Evolutionary conservation across 1,140 invertebrate species (phyloP), one percentile per base, ranked within the genome.

Genomic region (Solenopsis invicta): DNA sequence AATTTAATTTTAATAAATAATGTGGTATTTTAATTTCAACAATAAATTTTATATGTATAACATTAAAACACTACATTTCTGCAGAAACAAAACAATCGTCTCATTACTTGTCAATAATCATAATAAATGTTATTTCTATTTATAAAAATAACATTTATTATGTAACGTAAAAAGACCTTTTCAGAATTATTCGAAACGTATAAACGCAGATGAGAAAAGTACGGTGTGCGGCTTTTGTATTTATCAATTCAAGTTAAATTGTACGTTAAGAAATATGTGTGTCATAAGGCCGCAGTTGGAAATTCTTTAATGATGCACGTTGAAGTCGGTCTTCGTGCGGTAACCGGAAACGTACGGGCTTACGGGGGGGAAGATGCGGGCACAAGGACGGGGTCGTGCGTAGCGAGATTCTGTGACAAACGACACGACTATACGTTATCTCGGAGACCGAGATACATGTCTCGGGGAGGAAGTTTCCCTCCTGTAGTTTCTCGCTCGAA

Each of bases 371-470:
- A 61, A 62, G 54, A 84, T 61, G 69, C 59, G 69, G 64, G 37
- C 34, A 24, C 24, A 74, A 61, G 80, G 71, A 82, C 37, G 54
- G 18, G 52, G 67, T 45, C 80, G 52, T 82, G 80, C 80, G 69
- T 84, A 75, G 80, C 80, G 69, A 75, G 69, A 75, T 84, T 84
- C 80, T 50, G 80, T 84, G 69, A 84, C 80, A 84, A 84, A 84
- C 80, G 69, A 62, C 80, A 34, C 54, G 80, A 50, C 80, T 84
- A 75, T 84, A 84, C 56, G 80, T 84, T 84, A 84, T 84, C 80
- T 84, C 69, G 37, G 41, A 50, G 80, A 84, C 80, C 69, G 80
- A 84, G 80, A 84, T 84, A 84, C 80, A 84, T 75, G 80, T 84
- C 80, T 84, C 34, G 54, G 56, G 54, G 54, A 75, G 54, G 80